phyloP scores from a whole-genome alignment of 2,797 vertebrate species.

The Gobionotothen gibberifrons region DNA sequence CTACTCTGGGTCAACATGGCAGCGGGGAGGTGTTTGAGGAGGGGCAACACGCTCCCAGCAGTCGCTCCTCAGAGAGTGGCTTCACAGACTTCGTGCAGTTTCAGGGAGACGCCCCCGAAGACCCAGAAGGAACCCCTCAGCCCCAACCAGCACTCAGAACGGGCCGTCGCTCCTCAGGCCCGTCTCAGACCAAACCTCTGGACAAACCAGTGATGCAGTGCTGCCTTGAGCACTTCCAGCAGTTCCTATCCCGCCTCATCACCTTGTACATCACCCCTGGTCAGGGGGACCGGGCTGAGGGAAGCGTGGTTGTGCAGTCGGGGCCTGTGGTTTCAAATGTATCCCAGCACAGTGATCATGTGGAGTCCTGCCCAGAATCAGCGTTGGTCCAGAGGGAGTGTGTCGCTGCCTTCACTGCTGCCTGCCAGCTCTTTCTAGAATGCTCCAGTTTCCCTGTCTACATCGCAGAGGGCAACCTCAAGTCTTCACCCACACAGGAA shows the following conservation, averaged over 20 bases:
- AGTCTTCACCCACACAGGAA: constrained; percentile 88
- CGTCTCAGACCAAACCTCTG: constrained; percentile 81
- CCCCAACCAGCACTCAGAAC: constrained; percentile 84
- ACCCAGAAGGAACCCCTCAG: constrained; percentile 79
- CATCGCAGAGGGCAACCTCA: constrained; percentile 95
- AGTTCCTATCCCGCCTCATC: constrained; percentile 94
- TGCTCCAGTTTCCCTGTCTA: constrained; percentile 99
- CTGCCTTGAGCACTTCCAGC: constrained; percentile 96
- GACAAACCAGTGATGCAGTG: constrained; percentile 98
- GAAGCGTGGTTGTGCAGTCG: constrained; percentile 61
- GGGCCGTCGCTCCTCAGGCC: constrained; percentile 74
- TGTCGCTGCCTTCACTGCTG: constrained; percentile 92
- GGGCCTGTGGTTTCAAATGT: constrained; percentile 76
- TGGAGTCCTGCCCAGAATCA: constrained; percentile 40
- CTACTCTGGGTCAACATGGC: constrained; percentile 78
- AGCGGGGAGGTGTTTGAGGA: constrained; percentile 90
- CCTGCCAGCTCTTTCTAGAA: constrained; percentile 97
- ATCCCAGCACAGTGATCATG: constrained; percentile 72
- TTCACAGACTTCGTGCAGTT: constrained; percentile 98
- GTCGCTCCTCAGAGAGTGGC: constrained; percentile 90
- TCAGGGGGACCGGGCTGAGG: constrained; percentile 66
- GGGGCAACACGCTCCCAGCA: constrained; percentile 85
- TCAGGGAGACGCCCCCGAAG: constrained; percentile 87
- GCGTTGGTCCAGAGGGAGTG: constrained; percentile 84
- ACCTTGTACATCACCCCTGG: constrained; percentile 89